Conservation (phyloP, 2,888 invertebrate genomes). For the Apodemia hepburni region DNA sequence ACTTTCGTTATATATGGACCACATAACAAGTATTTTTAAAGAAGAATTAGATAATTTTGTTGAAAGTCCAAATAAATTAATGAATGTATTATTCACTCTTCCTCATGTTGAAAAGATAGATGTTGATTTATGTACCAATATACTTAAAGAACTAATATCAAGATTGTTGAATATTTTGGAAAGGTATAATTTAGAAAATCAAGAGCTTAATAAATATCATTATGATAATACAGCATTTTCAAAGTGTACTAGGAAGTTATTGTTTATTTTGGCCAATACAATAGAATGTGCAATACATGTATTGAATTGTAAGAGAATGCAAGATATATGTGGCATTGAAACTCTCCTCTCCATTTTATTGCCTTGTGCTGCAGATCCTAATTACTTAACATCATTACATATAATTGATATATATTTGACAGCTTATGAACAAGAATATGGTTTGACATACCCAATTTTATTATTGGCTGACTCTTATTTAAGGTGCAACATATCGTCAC, state of each 20-base stretch:
- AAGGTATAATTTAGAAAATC: conserved; percentile 52
- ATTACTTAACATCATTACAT: conserved; percentile 71
- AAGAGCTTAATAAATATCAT: conserved; percentile 47
- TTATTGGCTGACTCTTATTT: conserved; percentile 73
- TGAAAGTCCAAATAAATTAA: conserved; percentile 57
- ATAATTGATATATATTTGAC: conserved; percentile 76
- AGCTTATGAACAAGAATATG: conserved; percentile 67
- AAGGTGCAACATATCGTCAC: conserved; percentile 83
- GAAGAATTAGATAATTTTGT: conserved; percentile 54
- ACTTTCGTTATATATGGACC: conserved; percentile 55
- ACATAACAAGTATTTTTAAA: conserved; percentile 52
- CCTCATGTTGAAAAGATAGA: conserved; percentile 77
- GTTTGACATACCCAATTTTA: conserved; percentile 61
- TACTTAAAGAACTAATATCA: conserved; percentile 53
- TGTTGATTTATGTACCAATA: conserved; percentile 48
- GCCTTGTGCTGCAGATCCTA: conserved; percentile 63
- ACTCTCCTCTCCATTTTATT: conserved; percentile 61
- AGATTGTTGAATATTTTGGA: conserved; percentile 48
- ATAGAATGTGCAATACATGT: conserved; percentile 82
- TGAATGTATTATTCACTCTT: conserved; percentile 75
- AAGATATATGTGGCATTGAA: conserved; percentile 65
- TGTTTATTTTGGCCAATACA: conserved; percentile 79
- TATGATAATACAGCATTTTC: conserved; percentile 52
- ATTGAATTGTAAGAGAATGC: conserved; percentile 65
- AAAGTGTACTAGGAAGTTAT: conserved; percentile 56